These are phyloP conservation scores for Circaetus gallicus DNA, from an alignment of 2,113 vertebrate genomes.

Conservation along the genomic window DNA sequence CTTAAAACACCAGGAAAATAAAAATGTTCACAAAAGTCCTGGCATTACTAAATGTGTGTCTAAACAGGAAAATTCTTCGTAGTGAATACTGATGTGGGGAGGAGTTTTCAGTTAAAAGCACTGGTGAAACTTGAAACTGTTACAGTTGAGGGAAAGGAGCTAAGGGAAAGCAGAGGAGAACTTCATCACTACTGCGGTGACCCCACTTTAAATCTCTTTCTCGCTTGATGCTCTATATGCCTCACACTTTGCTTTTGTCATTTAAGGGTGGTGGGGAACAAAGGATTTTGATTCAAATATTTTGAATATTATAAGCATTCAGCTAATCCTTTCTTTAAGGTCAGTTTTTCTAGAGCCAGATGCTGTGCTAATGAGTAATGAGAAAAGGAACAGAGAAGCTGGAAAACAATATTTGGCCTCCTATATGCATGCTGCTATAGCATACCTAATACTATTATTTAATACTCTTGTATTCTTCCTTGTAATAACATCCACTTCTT, in stretches of 20 bases:
- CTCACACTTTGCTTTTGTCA: background rate
- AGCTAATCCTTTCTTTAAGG: background rate
- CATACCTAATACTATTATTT: background rate
- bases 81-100: background rate
- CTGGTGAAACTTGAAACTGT: background rate
- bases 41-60: background rate
- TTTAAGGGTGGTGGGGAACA: background rate
- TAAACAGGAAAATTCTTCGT: background rate
- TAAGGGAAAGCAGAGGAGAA: background rate
- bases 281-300: background rate
- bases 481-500: background rate
- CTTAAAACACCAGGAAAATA: background rate
- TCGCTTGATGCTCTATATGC: rapidly evolving
- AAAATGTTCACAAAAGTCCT: background rate
- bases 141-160: background rate
- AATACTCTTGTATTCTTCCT: background rate
- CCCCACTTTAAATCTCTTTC: background rate
- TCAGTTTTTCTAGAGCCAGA: background rate
- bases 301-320: background rate
- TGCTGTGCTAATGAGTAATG: background rate
- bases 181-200: background rate
- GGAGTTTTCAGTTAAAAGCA: background rate
- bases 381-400: background rate
- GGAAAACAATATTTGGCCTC: background rate
- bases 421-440: background rate